These are phyloP conservation scores for Scyliorhinus canicula DNA, from an alignment of 2,797 vertebrate species.

Conservation along the genomic window DNA sequence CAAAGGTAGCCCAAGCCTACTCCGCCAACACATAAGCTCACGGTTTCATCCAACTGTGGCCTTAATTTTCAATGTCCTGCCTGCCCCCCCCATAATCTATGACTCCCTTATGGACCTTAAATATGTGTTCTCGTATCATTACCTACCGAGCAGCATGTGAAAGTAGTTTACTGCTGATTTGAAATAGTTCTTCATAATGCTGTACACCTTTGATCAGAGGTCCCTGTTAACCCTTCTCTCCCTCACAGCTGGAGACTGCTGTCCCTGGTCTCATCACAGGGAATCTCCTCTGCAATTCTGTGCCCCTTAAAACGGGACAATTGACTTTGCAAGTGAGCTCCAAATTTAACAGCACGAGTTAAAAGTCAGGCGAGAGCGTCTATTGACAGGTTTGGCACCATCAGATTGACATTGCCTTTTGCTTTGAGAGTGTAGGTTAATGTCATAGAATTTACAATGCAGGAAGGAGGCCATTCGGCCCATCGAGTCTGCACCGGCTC, in stretches of 20 bases:
- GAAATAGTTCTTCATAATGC: neutral
- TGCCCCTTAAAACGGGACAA: neutral
- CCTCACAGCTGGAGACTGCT: neutral
- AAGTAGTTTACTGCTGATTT: neutral
- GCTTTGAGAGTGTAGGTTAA: neutral
- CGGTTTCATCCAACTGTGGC: neutral
- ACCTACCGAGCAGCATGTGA: neutral
- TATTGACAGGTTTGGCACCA: neutral
- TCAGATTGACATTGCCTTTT: neutral
- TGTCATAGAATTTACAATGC: too few relatives aligned
- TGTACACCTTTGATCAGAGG: neutral
- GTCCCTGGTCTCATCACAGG: neutral
- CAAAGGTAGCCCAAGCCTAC: neutral
- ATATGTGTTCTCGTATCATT: neutral
- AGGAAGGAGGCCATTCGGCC: too few relatives aligned
- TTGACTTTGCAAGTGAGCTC: neutral
- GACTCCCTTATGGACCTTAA: neutral
- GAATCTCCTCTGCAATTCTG: neutral
- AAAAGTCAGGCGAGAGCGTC: neutral
- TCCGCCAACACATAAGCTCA: neutral
- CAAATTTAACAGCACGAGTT: neutral
- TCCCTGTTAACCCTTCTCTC: neutral
- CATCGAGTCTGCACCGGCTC: too few relatives aligned
- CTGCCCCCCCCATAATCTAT: neutral
- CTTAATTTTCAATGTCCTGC: neutral